Evolutionary conservation across 2,797 vertebrate genomes (phyloP).

Genomic region (Mus minutoides): DNA sequence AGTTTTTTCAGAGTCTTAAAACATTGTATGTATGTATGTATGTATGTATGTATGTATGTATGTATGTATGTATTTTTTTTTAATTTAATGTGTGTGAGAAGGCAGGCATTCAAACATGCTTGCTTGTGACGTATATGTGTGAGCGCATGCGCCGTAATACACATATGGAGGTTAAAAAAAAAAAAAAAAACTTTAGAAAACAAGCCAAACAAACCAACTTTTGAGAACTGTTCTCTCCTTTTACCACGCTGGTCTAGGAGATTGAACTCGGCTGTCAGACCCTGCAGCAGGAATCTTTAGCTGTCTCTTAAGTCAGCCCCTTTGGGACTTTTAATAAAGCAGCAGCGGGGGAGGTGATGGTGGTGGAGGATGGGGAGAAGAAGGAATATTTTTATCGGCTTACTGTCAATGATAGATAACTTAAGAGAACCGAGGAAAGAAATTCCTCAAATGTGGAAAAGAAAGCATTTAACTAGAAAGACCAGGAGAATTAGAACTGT

Average conservation of each 20-base stretch:
- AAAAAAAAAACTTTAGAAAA: not conserved
- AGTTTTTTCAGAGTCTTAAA: not conserved
- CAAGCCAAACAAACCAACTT: not conserved
- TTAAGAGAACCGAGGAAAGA: not conserved
- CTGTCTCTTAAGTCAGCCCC: not conserved
- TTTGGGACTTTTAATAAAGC: not conserved
- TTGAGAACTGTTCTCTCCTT: not conserved
- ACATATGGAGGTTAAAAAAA: not conserved
- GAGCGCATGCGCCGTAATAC: not conserved
- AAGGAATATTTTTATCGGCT: not conserved
- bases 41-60: not conserved
- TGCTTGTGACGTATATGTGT: not conserved
- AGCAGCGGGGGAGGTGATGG: accelerated
- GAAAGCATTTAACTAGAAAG: slow-evolving; percentile 27
- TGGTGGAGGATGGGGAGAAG: too few species aligned
- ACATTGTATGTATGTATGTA: not conserved
- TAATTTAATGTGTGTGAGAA: not conserved
- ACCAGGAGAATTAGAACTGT: not conserved
- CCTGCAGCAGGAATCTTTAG: not conserved
- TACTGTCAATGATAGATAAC: not conserved
- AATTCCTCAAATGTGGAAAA: not conserved
- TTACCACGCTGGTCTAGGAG: too few species aligned
- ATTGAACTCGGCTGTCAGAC: not conserved
- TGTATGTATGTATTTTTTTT: not conserved
- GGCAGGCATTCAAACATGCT: too few species aligned